phyloP scores from a whole-genome alignment of 2,888 invertebrate genomes.

The Serripes groenlandicus region DNA sequence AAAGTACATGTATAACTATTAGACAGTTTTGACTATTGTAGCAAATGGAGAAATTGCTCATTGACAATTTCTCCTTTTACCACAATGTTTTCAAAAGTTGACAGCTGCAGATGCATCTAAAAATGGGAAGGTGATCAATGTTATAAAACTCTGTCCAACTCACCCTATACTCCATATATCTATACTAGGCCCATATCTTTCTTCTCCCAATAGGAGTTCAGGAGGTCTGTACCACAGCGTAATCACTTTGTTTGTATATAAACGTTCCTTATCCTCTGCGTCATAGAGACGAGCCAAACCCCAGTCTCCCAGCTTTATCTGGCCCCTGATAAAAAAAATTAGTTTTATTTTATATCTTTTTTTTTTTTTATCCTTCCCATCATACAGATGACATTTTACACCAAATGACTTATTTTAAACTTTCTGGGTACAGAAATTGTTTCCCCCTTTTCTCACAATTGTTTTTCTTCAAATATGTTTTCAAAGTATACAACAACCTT shows the following conservation, averaged over 20 bases:
- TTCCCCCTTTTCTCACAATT: no score
- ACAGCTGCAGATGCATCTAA: neutral
- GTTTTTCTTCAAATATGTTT: no score
- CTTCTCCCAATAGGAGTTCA: conserved; percentile 97
- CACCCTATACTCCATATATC: conserved; percentile 99
- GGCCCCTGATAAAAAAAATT: conserved; percentile 92
- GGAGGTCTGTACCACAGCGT: conserved; percentile 99
- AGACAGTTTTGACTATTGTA: no score
- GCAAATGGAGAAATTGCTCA: neutral
- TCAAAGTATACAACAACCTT: no score
- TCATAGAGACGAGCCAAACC: conserved; percentile 98
- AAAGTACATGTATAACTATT: no score
- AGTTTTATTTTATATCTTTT: no score
- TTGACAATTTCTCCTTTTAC: neutral
- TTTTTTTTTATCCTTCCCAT: no score
- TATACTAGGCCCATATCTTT: conserved; percentile 98
- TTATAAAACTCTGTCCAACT: conserved; percentile 49
- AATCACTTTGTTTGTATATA: conserved; percentile 99
- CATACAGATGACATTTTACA: no score
- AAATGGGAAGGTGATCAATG: no score
- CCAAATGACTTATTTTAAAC: no score
- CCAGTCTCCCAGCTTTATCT: conserved; percentile 99
- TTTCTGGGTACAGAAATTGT: no score
- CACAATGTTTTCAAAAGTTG: neutral
- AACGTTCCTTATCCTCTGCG: conserved; percentile 96